Evolutionary conservation across 2,888 invertebrate species (phyloP).

Genomic region (Tetheella fluctuosa): DNA sequence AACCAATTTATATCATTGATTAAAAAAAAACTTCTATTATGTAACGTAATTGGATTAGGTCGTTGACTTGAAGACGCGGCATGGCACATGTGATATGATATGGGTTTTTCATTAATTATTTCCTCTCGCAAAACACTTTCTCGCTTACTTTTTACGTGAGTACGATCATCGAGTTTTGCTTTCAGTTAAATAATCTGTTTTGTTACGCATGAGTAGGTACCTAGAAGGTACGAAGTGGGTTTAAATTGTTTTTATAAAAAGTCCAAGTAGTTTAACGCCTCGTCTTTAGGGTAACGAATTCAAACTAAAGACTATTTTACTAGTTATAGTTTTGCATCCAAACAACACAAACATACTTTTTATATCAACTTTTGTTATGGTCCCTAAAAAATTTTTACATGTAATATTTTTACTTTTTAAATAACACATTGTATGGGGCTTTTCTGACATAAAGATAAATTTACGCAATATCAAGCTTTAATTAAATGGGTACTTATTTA

Average conservation of each 20-base stretch:
- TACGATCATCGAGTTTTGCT: slow-evolving; percentile 46
- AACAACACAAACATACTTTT: too few relatives aligned
- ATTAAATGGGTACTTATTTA: too few relatives aligned
- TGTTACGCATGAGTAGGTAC: slow-evolving; percentile 61
- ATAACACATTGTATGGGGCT: too few relatives aligned
- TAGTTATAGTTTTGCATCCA: too few relatives aligned
- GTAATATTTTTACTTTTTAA: too few relatives aligned
- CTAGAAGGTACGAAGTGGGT: slow-evolving; percentile 36
- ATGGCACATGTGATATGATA: slow-evolving; percentile 57
- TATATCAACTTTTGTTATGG: too few relatives aligned
- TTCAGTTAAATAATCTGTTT: slow-evolving; percentile 48
- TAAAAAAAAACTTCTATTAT: slow-evolving; percentile 67
- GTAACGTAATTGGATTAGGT: slow-evolving; percentile 77
- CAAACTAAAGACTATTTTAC: too few relatives aligned
- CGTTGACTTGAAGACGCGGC: slow-evolving; percentile 64
- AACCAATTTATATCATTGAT: slow-evolving; percentile 63
- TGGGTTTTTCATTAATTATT: slow-evolving; percentile 41
- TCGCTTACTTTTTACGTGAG: slow-evolving; percentile 48
- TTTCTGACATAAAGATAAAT: too few relatives aligned
- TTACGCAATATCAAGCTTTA: too few relatives aligned
- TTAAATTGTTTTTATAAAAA: slow-evolving; percentile 25
- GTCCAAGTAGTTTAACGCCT: not conserved
- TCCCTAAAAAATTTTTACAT: too few relatives aligned
- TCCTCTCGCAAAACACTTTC: slow-evolving; percentile 69
- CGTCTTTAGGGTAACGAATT: too few relatives aligned